Percentiles rank a stretch among this genome's conserved stretches.
Evolutionary conservation across 2,797 vertebrate genomes (phyloP).

Genomic region (Hipposideros larvatus): DNA sequence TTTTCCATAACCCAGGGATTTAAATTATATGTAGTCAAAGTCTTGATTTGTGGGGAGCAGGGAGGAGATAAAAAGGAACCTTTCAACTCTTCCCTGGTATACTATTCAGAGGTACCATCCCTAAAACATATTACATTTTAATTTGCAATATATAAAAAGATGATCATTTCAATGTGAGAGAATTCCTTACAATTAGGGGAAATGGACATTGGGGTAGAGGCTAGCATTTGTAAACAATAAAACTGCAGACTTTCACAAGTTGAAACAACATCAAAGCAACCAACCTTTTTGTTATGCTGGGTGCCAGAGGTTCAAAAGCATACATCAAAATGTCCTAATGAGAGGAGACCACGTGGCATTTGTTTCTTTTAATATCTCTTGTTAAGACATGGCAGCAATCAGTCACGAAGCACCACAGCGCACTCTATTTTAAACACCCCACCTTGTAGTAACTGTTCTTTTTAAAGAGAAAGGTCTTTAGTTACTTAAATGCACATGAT

Average conservation of each 20-base stretch:
- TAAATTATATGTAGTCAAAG: background rate
- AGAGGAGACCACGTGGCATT: background rate
- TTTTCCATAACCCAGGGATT: background rate
- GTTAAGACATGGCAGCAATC: background rate
- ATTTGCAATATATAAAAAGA: constrained; percentile 9
- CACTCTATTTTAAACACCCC: background rate
- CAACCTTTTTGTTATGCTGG: background rate
- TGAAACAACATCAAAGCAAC: constrained; percentile 58
- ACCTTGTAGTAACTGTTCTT: background rate
- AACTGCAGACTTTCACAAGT: background rate
- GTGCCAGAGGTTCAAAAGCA: background rate
- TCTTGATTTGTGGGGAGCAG: background rate
- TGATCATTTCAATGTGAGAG: background rate
- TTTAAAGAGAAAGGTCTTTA: background rate
- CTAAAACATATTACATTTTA: background rate
- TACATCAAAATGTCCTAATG: background rate
- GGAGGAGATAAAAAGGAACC: too few relatives aligned
- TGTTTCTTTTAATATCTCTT: constrained; percentile 50
- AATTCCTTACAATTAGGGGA: background rate
- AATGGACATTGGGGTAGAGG: background rate
- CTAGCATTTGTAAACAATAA: constrained; percentile 60
- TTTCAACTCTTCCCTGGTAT: background rate
- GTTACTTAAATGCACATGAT: background rate
- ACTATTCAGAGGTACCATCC: background rate
- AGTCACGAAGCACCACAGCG: background rate